Evolutionary conservation across 2,797 vertebrate species (phyloP).

Genomic region (Atherinosoma microstoma): DNA sequence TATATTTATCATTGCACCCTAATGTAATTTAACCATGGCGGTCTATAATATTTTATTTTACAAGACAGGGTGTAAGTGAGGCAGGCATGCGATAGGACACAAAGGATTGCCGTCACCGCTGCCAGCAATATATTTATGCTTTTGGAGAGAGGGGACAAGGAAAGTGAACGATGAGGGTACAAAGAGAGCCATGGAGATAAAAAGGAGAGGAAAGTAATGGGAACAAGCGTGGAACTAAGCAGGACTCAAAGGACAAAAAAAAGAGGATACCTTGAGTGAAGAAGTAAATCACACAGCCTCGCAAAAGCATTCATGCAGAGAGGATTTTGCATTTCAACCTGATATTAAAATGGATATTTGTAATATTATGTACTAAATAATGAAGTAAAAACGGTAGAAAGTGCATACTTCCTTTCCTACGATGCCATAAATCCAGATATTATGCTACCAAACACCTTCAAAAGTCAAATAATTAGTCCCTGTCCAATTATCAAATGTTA

Average conservation of each 20-base stretch:
- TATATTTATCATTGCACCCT: constrained; percentile 52
- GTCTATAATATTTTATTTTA: constrained; percentile 69
- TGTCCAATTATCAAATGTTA: not conserved
- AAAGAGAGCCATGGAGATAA: constrained; percentile 12
- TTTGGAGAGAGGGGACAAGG: constrained; percentile 7
- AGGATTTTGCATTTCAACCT: not conserved
- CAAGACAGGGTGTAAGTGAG: constrained; percentile 40
- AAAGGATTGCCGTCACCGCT: constrained; percentile 45
- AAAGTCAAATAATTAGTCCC: not conserved
- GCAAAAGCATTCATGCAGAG: no score
- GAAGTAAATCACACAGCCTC: constrained; percentile 4
- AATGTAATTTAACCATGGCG: constrained; percentile 51
- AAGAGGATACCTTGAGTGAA: constrained; percentile 9
- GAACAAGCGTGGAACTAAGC: constrained; percentile 22
- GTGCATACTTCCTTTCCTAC: not conserved
- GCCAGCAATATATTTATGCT: constrained; percentile 56
- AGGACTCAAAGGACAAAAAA: constrained; percentile 40
- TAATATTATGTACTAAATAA: not conserved
- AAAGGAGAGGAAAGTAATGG: constrained; percentile 24
- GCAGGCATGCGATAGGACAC: constrained; percentile 45
- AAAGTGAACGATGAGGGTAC: constrained; percentile 22
- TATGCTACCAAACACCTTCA: not conserved
- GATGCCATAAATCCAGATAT: not conserved
- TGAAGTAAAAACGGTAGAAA: not conserved
- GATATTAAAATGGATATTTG: constrained; percentile 13